phyloP scores from a whole-genome alignment of 2,888 invertebrate species.

The Lysandra coridon region DNA sequence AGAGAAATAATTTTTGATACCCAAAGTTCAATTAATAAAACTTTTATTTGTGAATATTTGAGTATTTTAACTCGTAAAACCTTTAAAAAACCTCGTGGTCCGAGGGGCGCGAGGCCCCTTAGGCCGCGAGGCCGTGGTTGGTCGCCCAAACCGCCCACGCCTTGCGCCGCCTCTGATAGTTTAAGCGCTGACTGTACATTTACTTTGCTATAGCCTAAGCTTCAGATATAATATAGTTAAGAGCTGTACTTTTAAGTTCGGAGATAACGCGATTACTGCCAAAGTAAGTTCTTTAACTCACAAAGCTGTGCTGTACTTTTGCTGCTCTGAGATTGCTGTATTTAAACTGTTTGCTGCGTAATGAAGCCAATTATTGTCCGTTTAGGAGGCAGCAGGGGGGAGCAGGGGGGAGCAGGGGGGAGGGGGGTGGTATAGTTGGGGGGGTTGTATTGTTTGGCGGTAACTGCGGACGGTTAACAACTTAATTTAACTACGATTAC shows the following conservation, averaged over 20 bases:
- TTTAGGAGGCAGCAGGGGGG: not conserved
- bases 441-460: conserved; percentile 5
- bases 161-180: not conserved
- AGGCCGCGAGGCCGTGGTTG: no score
- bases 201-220: not conserved
- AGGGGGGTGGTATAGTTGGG: not conserved
- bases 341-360: conserved; percentile 5
- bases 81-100: no score
- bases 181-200: not conserved
- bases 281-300: not conserved
- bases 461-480: conserved; percentile 13
- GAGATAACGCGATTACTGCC: not conserved
- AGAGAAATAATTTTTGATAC: no score
- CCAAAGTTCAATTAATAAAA: no score
- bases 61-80: no score
- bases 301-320: not conserved
- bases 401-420: not conserved
- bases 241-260: not conserved
- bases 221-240: not conserved
- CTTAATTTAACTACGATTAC: conserved; percentile 10
- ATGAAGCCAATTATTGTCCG: conserved; percentile 1
- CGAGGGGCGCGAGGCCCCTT: no score
- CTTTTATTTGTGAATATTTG: no score
- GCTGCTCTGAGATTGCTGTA: not conserved
- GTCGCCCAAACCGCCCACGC: no score